These are phyloP conservation scores for Mallateleia sp. DNA, from an alignment of 2,888 invertebrate species.

Conservation along the genomic window DNA sequence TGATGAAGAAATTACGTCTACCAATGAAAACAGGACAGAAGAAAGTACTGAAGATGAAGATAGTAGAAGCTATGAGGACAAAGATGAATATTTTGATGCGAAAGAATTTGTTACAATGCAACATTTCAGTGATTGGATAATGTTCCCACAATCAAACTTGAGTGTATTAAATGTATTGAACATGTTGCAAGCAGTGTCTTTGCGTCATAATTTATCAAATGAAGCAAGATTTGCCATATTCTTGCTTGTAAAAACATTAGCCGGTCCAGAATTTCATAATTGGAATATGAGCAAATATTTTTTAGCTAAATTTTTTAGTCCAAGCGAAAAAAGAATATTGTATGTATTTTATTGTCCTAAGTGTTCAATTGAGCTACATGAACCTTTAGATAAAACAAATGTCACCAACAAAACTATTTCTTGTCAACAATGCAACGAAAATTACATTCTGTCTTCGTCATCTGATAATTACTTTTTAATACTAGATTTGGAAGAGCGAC, in stretches of 20 bases:
- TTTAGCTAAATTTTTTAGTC: conserved; percentile 23
- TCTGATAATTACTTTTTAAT: conserved; percentile 47
- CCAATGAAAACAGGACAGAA: too few species aligned
- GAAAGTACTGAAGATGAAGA: too few species aligned
- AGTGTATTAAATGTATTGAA: conserved; percentile 50
- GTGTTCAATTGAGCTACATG: conserved; percentile 13
- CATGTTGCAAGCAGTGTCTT: conserved; percentile 60
- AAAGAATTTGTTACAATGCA: too few species aligned
- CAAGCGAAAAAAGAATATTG: conserved; percentile 22
- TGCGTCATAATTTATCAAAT: conserved; percentile 55
- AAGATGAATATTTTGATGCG: conserved; percentile 27
- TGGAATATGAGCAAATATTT: conserved; percentile 46
- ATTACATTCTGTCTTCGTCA: conserved; percentile 25
- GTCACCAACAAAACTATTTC: neutral
- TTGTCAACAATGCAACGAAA: conserved; percentile 37
- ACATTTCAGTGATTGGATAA: conserved; percentile 55
- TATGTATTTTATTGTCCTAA: conserved; percentile 52
- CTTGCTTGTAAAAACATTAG: conserved; percentile 42
- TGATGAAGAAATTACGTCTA: too few species aligned
- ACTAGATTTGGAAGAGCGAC: conserved; percentile 30
- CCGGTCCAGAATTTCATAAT: conserved; percentile 60
- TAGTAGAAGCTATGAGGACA: too few species aligned
- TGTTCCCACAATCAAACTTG: conserved; percentile 57
- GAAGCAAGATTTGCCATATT: conserved; percentile 49
- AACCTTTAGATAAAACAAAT: conserved; percentile 38